Base-by-base conservation (phyloP, 2,888 invertebrate genomes). In the Malthinus seriepunctatus region DNA sequence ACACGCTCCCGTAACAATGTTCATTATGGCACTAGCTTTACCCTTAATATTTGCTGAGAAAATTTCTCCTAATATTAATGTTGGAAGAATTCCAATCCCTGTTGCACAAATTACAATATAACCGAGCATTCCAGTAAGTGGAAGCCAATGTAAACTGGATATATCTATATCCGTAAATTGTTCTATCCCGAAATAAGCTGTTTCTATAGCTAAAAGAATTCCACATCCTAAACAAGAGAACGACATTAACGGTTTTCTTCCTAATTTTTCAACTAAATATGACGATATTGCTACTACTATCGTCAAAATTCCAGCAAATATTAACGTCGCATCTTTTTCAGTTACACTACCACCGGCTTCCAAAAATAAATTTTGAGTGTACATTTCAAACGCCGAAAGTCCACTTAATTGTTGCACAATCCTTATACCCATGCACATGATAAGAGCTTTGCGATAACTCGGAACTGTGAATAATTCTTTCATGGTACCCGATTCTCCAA, bases 21-120 rank as follows among this genome's bases (percentile, higher is more conserved):
- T 72, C 14, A 70, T 47, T 6, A 72, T 31, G 3, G 63, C 61
- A 31, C 72, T 57, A 8, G 68, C 75, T 64, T 74, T 73, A 2
- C 63, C 64, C 63, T 74, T 75, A 14, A 76, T 70, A 59, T 70
- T 63, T 6, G 73, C 66, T 4, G 71, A 69, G 51, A 73, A 73
- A 14, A 74, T 49, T 62, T 74, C 74, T 0, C 73, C 71, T n/a
- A 69, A 44, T 66, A 74, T 69, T 42, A 75, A 62, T 38, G 71
- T 70, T 1, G 76, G 75, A 11, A 76, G 63, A 7, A 71, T 65
- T 3, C 69, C 70, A n/a, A 73, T 51, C 6, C 75, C 76, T 42
- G 63, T 60, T 0, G 51, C 42, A 34, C 7, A 62, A 15, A 8
- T 4, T n/a, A 47, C 32, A 7, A 73, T 56, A 56, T 67, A 76